Evolutionary conservation across 2,113 vertebrate species (phyloP).

Genomic region (Pseudonaja textilis): DNA sequence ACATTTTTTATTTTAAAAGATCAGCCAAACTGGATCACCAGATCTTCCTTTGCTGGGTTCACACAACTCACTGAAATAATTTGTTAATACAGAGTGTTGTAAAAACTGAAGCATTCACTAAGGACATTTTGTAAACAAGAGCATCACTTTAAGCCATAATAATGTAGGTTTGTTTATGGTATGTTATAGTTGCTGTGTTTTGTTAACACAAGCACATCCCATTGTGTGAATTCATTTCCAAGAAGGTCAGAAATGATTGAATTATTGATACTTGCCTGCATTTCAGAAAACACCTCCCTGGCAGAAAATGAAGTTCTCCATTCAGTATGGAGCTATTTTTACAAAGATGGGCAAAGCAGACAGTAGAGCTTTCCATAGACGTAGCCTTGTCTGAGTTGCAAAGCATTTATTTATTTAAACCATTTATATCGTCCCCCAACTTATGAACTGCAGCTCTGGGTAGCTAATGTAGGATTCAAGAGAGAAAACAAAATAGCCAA

Average conservation of each 20-base stretch:
- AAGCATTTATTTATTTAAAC: slow-evolving; percentile 1
- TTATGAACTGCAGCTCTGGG: neutral
- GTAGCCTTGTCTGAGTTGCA: neutral
- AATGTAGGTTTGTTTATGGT: neutral
- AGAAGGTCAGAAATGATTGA: neutral
- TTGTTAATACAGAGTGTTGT: neutral
- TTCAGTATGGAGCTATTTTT: slow-evolving; percentile 15
- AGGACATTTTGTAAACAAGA: neutral
- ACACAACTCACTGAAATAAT: neutral
- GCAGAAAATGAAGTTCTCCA: neutral
- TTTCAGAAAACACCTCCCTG: neutral
- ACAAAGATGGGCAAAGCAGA: slow-evolving; percentile 10
- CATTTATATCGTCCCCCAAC: neutral
- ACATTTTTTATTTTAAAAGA: neutral
- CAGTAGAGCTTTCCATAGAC: neutral
- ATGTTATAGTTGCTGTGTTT: neutral
- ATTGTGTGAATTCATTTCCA: neutral
- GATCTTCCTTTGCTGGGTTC: neutral
- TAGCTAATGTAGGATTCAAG: neutral
- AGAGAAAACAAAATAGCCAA: neutral
- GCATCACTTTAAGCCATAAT: neutral
- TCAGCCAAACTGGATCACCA: neutral
- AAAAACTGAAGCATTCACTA: neutral
- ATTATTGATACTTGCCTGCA: neutral
- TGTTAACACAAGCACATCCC: neutral